phyloP scores from a whole-genome alignment of 2,113 vertebrate species.

The Eulemur macaco region DNA sequence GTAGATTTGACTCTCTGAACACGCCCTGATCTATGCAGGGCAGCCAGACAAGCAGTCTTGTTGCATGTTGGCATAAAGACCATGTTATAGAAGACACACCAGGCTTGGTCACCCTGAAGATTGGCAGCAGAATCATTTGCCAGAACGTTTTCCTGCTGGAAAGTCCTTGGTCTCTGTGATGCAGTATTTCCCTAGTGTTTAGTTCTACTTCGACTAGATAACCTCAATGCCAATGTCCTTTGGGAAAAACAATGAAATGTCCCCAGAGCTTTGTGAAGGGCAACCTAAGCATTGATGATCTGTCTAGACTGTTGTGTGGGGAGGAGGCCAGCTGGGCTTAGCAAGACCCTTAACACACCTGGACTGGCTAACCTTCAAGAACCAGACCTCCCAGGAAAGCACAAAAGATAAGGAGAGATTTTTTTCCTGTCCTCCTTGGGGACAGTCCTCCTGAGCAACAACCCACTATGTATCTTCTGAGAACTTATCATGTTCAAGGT shows the following conservation, averaged over 20 bases:
- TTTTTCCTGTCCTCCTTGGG: accelerated
- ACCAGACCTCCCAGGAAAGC: not conserved
- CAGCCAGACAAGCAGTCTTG: not conserved
- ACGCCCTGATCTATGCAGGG: not conserved
- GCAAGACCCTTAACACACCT: not conserved
- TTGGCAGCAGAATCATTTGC: not conserved
- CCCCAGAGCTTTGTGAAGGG: not conserved
- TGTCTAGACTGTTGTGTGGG: not conserved
- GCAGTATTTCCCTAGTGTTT: not conserved
- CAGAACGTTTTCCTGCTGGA: not conserved
- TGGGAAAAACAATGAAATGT: not conserved
- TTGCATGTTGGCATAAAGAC: not conserved
- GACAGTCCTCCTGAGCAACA: not conserved
- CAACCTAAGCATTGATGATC: not conserved
- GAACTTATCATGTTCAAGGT: not conserved
- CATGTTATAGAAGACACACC: not conserved
- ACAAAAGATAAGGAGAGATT: not conserved
- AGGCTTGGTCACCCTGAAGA: too few relatives aligned
- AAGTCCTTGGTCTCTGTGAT: not conserved
- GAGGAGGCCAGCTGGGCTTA: not conserved
- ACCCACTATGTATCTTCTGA: not conserved
- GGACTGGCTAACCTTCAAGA: not conserved
- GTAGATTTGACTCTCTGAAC: not conserved
- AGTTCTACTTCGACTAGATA: not conserved
- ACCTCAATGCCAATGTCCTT: not conserved